Evolutionary conservation across 2,797 vertebrate species (phyloP).

Genomic region (Coreius guichenoti): DNA sequence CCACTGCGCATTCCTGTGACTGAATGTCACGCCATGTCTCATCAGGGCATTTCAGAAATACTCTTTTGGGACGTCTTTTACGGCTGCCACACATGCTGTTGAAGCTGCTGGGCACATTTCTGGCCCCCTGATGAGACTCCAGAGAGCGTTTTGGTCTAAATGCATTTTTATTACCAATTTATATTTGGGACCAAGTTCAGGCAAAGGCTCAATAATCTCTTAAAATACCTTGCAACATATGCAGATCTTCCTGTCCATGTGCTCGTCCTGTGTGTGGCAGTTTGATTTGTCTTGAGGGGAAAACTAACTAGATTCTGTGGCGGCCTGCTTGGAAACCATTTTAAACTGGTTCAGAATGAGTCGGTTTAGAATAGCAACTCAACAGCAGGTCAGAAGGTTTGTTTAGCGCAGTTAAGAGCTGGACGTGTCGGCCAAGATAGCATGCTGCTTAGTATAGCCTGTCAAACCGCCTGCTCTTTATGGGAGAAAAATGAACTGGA

Average conservation of each 20-base stretch:
- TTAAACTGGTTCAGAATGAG: background rate
- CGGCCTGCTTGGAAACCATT: background rate
- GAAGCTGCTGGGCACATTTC: conserved; percentile 3
- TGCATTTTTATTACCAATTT: conserved; percentile 20
- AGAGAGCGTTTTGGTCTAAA: background rate
- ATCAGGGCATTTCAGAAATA: conserved; percentile 9
- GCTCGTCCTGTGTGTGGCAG: background rate
- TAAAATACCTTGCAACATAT: background rate
- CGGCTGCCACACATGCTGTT: background rate
- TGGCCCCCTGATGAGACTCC: conserved; percentile 31
- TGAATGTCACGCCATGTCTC: conserved; percentile 12
- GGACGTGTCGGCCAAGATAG: background rate
- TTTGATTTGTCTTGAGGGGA: background rate
- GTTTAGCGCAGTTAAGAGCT: background rate
- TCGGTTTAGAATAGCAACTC: background rate
- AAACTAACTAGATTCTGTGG: background rate
- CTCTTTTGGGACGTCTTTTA: conserved; percentile 25
- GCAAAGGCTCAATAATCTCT: background rate
- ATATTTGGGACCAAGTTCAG: conserved; percentile 28
- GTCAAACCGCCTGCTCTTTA: background rate
- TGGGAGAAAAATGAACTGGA: background rate
- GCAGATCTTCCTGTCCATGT: background rate
- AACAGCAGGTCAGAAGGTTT: conserved; percentile 14
- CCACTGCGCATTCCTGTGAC: background rate
- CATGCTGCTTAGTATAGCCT: background rate